phyloP scores from a whole-genome alignment of 2,888 invertebrate genomes.

The Cremastinae sp. region DNA sequence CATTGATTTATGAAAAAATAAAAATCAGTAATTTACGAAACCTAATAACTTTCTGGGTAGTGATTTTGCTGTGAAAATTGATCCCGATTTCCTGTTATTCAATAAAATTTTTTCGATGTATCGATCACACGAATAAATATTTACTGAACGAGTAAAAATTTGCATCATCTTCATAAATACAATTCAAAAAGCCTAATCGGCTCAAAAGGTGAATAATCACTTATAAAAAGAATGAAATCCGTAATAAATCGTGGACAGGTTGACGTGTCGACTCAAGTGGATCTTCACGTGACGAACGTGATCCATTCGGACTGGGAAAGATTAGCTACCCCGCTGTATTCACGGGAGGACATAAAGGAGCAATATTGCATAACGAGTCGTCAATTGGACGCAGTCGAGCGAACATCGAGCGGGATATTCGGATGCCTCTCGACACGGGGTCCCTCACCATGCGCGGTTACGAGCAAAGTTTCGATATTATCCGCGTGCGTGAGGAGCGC shows the following conservation, averaged over 20 bases:
- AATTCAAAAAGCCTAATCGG: not conserved
- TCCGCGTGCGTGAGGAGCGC: conserved; percentile 93
- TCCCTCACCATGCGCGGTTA: conserved; percentile 84
- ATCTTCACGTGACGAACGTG: conserved; percentile 81
- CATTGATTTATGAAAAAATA: too few relatives aligned
- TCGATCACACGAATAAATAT: too few relatives aligned
- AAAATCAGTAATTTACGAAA: too few relatives aligned
- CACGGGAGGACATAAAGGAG: conserved; percentile 94
- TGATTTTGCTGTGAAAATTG: too few relatives aligned
- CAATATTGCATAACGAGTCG: conserved; percentile 97
- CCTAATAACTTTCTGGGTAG: too few relatives aligned
- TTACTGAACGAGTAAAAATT: too few relatives aligned
- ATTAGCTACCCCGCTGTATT: conserved; percentile 85
- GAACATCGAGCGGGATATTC: conserved; percentile 86
- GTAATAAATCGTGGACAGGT: conserved; percentile 70
- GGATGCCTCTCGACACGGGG: conserved; percentile 91
- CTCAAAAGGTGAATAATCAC: not conserved
- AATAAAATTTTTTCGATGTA: too few relatives aligned
- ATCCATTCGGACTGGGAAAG: conserved; percentile 81
- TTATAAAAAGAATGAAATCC: conserved; percentile 3
- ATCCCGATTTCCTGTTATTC: too few relatives aligned
- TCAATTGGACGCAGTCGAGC: conserved; percentile 91
- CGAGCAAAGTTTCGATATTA: conserved; percentile 86
- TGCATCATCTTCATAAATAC: too few relatives aligned
- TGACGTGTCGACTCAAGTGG: conserved; percentile 80